Percentiles rank a stretch among this genome's conserved stretches.
Conservation (phyloP, 92 coral and sea anemone genomes). For the Palythoa caribaeorum region DNA sequence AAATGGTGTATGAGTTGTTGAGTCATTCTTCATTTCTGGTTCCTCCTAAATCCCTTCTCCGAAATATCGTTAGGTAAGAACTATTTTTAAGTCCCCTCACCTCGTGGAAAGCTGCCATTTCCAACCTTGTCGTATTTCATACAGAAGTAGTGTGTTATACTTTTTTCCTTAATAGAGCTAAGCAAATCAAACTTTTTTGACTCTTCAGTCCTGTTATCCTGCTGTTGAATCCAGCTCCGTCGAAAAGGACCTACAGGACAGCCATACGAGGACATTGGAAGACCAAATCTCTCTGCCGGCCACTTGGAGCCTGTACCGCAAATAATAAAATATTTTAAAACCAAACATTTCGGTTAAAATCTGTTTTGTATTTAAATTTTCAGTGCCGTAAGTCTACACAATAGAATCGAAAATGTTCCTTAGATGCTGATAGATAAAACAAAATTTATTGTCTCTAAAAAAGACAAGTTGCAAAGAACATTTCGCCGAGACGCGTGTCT, state of each 20-base stretch:
- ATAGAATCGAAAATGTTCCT: too few species aligned
- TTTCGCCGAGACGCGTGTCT: too few species aligned
- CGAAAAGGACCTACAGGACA: not conserved
- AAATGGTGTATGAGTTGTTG: not conserved
- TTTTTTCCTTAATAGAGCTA: not conserved
- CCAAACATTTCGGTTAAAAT: too few species aligned
- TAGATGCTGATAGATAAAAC: too few species aligned
- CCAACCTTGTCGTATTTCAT: not conserved
- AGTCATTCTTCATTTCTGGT: not conserved
- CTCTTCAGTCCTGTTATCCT: not conserved
- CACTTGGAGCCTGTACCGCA: not conserved
- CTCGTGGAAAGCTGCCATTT: not conserved
- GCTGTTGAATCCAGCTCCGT: not conserved
- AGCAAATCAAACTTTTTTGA: not conserved
- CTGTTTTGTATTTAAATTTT: too few species aligned
- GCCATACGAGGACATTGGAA: not conserved
- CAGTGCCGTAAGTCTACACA: too few species aligned
- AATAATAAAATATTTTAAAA: not conserved
- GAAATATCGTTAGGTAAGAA: not conserved
- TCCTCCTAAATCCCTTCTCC: not conserved
- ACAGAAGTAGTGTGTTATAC: not conserved
- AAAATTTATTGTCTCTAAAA: too few species aligned
- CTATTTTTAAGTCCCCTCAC: not conserved
- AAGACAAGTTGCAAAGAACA: too few species aligned
- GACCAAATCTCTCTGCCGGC: not conserved